These are phyloP conservation scores for Asarcornis scutulata DNA, from an alignment of 2,113 vertebrate species.

Conservation along the genomic window DNA sequence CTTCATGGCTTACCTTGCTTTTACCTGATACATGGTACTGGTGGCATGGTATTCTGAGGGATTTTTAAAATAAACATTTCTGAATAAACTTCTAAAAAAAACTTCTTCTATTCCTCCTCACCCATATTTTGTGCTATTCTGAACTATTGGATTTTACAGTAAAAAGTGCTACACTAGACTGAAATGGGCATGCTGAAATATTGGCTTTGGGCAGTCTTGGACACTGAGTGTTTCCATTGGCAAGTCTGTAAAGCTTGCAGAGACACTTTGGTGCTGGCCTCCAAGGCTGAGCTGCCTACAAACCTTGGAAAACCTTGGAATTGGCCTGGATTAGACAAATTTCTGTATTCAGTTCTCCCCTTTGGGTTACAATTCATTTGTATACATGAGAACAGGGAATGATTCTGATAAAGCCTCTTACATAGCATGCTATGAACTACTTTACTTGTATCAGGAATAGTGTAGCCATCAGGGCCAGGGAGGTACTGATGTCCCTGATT, in stretches of 20 bases:
- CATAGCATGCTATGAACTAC: rapidly evolving
- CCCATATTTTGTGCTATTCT: background rate
- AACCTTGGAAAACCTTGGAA: background rate
- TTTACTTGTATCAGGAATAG: background rate
- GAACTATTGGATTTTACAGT: background rate
- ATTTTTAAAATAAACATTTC: background rate
- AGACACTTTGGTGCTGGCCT: background rate
- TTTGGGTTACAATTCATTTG: background rate
- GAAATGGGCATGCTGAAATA: background rate
- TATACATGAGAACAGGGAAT: background rate
- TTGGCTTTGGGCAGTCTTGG: background rate
- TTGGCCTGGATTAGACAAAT: background rate
- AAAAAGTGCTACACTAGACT: background rate
- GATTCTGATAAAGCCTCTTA: background rate
- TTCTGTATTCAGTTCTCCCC: background rate
- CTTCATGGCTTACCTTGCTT: background rate
- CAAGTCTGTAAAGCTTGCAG: background rate
- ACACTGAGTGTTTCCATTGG: rapidly evolving
- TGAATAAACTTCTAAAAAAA: background rate
- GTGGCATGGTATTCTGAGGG: background rate
- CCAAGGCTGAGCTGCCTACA: background rate
- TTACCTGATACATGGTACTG: background rate
- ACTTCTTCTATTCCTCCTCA: background rate
- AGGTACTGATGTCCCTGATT: too few species aligned
- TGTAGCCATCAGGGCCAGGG: too few species aligned